Evolutionary conservation across 2,888 invertebrate species (phyloP), one percentile per base, ranked within the genome.

Genomic region (Eupithecia inturbata): DNA sequence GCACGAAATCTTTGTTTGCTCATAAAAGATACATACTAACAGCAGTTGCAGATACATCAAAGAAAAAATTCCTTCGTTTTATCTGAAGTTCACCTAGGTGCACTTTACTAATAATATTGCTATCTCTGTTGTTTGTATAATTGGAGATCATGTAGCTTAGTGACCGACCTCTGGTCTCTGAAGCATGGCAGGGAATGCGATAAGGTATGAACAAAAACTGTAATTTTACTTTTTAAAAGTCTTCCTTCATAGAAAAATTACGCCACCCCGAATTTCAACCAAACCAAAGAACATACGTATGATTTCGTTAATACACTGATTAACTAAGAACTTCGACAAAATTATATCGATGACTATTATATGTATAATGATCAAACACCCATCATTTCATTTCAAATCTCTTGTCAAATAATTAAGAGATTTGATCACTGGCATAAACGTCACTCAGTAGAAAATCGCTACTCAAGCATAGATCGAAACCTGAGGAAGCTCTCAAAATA

Each of bases 1-100:
- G 67, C 70, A 70, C 41, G 28, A 62, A 70, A 73, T 26, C 26
- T 57, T 57, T 57, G 26, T 57, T 57, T 57, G 57, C 12, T 57
- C 22, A 53, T 22, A 12, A 22, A 53, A 22, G n/a, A 53, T 53
- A 53, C n/a, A 10, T 53, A 22, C 36, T 39, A 10, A 39, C 53
- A 22, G 2, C 53, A 22, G 2, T n/a, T 49, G 22, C 5, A 41
- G 41, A 4, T 22, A 53, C 22, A 53, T 49, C 49, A n/a, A 49
- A 53, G 26, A 57, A 57, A 53, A 57, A 22, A 26, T 57, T 12
- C 26, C 9, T 26, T 57, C 57, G 57, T 26, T 26, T 22, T 26
- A 57, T 57, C 5, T 22, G 10, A 53, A 26, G 26, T 57, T 57
- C 12, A 57, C 57, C 26, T 22, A 22, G 22, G 22, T 22, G 7